These are phyloP conservation scores for Pterophyllum scalare DNA, from an alignment of 2,113 vertebrate species.

Conservation along the genomic window DNA sequence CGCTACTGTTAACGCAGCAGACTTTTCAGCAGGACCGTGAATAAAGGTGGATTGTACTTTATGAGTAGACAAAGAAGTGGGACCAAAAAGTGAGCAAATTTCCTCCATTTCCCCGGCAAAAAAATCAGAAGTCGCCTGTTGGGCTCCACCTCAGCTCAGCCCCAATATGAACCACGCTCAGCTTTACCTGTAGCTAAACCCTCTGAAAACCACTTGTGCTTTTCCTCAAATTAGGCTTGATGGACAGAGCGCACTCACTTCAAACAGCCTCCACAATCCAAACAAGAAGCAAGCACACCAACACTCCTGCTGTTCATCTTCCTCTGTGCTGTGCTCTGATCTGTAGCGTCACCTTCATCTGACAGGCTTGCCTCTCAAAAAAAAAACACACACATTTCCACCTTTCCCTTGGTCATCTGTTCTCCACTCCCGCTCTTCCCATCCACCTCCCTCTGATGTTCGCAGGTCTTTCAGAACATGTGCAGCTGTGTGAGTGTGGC, in stretches of 20 bases:
- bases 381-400: slow-evolving; percentile 28
- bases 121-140: not conserved
- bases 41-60: slow-evolving; percentile 47
- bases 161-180: slow-evolving; percentile 9
- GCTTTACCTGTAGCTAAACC: slow-evolving; percentile 47
- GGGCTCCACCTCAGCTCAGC: slow-evolving; percentile 10
- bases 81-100: slow-evolving; percentile 45
- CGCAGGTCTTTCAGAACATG: slow-evolving; percentile 58
- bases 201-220: slow-evolving; percentile 10
- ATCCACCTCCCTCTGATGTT: slow-evolving; percentile 46
- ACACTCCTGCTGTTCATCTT: slow-evolving; percentile 42
- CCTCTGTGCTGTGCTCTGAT: slow-evolving; percentile 40
- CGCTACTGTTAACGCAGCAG: slow-evolving; percentile 64
- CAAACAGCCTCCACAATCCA: slow-evolving; percentile 23
- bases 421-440: slow-evolving; percentile 39
- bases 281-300: slow-evolving; percentile 24
- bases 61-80: slow-evolving; percentile 15
- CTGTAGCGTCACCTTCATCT: slow-evolving; percentile 39
- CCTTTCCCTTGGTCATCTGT: slow-evolving; percentile 61
- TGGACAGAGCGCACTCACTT: not conserved
- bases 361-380: slow-evolving; percentile 26
- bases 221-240: slow-evolving; percentile 24
- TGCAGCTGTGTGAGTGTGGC: slow-evolving; percentile 32
- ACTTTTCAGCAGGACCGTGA: slow-evolving; percentile 45
- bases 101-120: slow-evolving; percentile 48